Conservation (phyloP, 2,888 invertebrate genomes). For the Athrips mouffetella region DNA sequence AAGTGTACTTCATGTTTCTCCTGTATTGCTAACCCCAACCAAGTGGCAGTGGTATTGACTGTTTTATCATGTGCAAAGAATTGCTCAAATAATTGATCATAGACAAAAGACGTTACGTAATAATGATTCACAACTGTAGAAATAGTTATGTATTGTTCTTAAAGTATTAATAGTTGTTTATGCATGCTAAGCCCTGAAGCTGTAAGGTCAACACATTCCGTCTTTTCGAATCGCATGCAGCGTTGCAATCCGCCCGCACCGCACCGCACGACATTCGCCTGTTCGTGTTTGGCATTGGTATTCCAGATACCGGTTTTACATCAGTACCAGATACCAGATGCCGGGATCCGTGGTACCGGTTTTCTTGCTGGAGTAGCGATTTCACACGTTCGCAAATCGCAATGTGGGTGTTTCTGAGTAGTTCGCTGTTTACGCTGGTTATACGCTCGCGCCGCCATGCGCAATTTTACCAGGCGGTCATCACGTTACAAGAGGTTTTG, state of each 20-base stretch:
- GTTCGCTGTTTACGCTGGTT: constrained; percentile 23
- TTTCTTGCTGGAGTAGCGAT: constrained; percentile 15
- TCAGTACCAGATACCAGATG: constrained; percentile 35
- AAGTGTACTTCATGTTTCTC: too few relatives aligned
- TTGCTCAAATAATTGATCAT: background rate
- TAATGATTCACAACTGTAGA: background rate
- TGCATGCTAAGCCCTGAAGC: background rate
- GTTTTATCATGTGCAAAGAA: background rate
- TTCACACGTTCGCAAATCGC: constrained; percentile 14
- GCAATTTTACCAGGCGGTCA: constrained; percentile 58
- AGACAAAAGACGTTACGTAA: background rate
- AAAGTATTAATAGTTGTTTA: constrained; percentile 5
- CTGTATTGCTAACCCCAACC: too few relatives aligned
- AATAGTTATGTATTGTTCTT: constrained; percentile 4
- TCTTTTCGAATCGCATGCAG: background rate
- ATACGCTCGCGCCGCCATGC: constrained; percentile 53
- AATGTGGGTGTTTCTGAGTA: constrained; percentile 13
- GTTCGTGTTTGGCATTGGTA: constrained; percentile 24
- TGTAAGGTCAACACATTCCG: constrained; percentile 13
- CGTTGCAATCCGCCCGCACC: constrained; percentile 24
- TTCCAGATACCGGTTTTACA: constrained; percentile 33
- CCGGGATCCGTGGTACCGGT: constrained; percentile 22
- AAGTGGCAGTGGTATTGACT: background rate
- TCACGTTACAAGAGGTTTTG: constrained; percentile 31
- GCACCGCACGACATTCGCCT: constrained; percentile 15